These are phyloP conservation scores for Venustoraphidia nigricollis DNA, from an alignment of 2,888 invertebrate species.

Conservation along the genomic window DNA sequence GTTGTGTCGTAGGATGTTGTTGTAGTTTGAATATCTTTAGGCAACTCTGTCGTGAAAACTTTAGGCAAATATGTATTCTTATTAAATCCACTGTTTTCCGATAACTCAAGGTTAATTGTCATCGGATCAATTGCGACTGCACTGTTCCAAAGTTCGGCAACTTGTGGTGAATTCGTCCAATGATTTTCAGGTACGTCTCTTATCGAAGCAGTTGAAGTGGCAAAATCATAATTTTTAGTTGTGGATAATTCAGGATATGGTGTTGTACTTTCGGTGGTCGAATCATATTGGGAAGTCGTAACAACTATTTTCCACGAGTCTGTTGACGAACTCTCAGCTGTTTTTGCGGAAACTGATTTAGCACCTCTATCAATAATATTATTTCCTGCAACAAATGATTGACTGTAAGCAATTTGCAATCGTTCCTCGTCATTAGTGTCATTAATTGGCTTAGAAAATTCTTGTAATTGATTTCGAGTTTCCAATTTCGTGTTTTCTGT, in stretches of 20 bases:
- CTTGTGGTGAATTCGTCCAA: constrained; percentile 27
- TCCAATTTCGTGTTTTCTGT: constrained; percentile 14
- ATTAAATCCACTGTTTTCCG: constrained; percentile 18
- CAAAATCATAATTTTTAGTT: constrained; percentile 21
- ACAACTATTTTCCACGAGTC: constrained; percentile 9
- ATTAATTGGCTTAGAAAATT: constrained; percentile 3
- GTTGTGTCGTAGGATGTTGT: constrained; percentile 10
- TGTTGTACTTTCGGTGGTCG: constrained; percentile 7
- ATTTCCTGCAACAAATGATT: constrained; percentile 47
- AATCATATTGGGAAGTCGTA: constrained; percentile 9
- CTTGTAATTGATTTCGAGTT: constrained; percentile 6
- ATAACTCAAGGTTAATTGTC: constrained; percentile 46
- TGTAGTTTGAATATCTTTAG: constrained; percentile 11
- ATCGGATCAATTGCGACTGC: constrained; percentile 56
- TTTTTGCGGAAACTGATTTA: constrained; percentile 15
- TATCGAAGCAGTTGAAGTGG: constrained; percentile 20
- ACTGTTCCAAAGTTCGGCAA: constrained; percentile 46
- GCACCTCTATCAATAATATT: constrained; percentile 30
- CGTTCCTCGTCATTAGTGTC: constrained; percentile 36
- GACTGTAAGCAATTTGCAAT: constrained; percentile 51
- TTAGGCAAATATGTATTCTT: constrained; percentile 26
- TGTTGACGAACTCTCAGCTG: constrained; percentile 14
- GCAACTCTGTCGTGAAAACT: constrained; percentile 14
- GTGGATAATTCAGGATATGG: constrained; percentile 9
- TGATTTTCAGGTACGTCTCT: constrained; percentile 23